Evolutionary conservation across 37 sponge, comb jelly and placozoan genomes (phyloP), one percentile per base, ranked within the genome.

Genomic region (Spongia lamella): DNA sequence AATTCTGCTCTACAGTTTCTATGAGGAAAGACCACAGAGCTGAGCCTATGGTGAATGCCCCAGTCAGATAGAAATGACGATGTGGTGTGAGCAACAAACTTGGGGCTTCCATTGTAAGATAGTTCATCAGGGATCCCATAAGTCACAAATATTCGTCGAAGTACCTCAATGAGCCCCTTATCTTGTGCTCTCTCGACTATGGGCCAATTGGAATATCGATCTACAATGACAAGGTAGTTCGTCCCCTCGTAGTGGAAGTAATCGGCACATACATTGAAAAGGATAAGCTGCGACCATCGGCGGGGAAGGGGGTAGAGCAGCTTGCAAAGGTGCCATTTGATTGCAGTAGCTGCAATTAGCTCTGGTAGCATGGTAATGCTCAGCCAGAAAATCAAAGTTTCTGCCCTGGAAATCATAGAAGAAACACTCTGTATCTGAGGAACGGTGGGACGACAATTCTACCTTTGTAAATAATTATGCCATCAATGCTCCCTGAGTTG

Each of bases 191-290:
- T 78, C 54, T 77, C 66, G 5, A 77, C 77, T 53, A 77, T 77
- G 22, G 77, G 77, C 77, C 77, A 77, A 56, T 77, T 77, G 37
- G 66, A 77, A n/a, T n/a, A n/a, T n/a, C n/a, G n/a, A n/a, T n/a
- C n/a, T n/a, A n/a, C n/a, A n/a, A n/a, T n/a, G n/a, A 38, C 65
- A 25, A 78, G 68, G 57, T 78, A 67, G 58, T 20, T 67, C 14
- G 32, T 4, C 56, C 68, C 68, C 39, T 53, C 19, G 30, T 78
- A 56, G 50, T 68, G 67, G 38, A 79, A 79, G 57, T 79, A 79
- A 68, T 67, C 79, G 43, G 79, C 50, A 56, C 79, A 77, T 77
- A 36, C 77, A 64, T 52, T 77, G 77, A 38, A 77, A 77, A 4
- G 77, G 77, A 25, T 77, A 77, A n/a, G 25, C 67, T 17, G 68